phyloP scores from a whole-genome alignment of 2,888 invertebrate genomes.

The Ernsta delagoae region DNA sequence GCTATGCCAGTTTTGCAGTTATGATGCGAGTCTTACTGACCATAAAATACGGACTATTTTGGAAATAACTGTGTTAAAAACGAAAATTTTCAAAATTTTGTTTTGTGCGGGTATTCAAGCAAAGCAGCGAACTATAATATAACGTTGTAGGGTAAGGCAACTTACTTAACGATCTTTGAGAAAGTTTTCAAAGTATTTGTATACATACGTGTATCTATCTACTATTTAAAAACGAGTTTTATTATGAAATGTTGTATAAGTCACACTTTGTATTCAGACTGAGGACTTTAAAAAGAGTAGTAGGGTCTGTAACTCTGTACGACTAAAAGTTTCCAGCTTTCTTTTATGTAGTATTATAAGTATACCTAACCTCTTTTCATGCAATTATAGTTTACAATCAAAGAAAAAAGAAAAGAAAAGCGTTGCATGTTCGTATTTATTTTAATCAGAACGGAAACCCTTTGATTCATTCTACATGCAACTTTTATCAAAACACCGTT shows the following conservation, averaged over 20 bases:
- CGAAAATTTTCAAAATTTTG: too few species aligned
- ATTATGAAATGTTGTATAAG: neutral
- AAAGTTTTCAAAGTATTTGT: too few species aligned
- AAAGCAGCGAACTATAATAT: too few species aligned
- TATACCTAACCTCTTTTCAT: neutral
- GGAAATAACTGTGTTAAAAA: too few species aligned
- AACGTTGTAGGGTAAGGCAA: too few species aligned
- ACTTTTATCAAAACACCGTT: conserved; percentile 14
- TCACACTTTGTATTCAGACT: neutral
- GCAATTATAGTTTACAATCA: conserved; percentile 1
- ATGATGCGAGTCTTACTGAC: too few species aligned
- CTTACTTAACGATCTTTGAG: too few species aligned
- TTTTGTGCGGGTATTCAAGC: too few species aligned
- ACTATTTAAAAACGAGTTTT: neutral
- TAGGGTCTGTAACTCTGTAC: too few species aligned
- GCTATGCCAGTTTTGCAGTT: too few species aligned
- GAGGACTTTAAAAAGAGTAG: neutral
- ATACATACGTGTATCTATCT: too few species aligned
- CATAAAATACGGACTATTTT: too few species aligned
- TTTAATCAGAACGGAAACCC: conserved; percentile 10
- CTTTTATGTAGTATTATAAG: neutral
- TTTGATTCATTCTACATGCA: conserved; percentile 14
- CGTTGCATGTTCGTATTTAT: conserved; percentile 26
- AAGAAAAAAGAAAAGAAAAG: neutral
- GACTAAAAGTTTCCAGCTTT: neutral